Evolutionary conservation across 2,113 vertebrate species (phyloP), one percentile per base, ranked within the genome.

Genomic region (Microtus ochrogaster): DNA sequence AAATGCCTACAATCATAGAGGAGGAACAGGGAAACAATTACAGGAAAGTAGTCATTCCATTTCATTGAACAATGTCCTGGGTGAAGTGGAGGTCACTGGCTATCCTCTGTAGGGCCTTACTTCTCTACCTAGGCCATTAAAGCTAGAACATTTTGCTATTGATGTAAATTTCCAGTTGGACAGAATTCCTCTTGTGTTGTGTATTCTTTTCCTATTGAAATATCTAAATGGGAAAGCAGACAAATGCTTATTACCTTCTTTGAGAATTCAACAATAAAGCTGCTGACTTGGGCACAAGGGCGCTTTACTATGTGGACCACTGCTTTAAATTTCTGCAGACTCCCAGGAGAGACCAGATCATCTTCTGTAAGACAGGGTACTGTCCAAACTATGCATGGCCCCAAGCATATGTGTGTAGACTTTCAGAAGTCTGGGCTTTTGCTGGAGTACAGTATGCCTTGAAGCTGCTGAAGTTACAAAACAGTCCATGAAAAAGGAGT

Each of bases 231-330:
- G 7, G 63, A 95, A 92, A 72, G 33, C 30, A 95, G 94, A 95
- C 92, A 96, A 95, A 96, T 95, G 92, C 86, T 96, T 97, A 95
- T 97, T 94, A 92, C 91, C 92, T 95, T 94, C 82, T 41, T 91
- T 95, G 86, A 89, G 94, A 94, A 82, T 95, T 95, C 89, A 94
- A 88, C 94, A 97, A 68, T 97, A 96, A 96, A 97, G 94, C 82
- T 94, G 96, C 95, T 5, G 0, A 91, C 1, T 5, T 30, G 94
- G 85, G 94, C 97, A 93, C 7, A 52, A 88, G 73, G 47, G 55
- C 92, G 86, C 89, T 90, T 95, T 77, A 94, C 83, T 77, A 84
- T 77, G 72, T 73, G 79, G 63, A 73, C 82, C 78, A 39, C 88
- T 47, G n/a, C 77, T 83, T 90, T 92, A 94, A 93, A 85, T 95